A percentile compares a stretch with the other conserved stretches of the same genome.
These are phyloP conservation scores for Pampusana beccarii DNA, from an alignment of 2,113 vertebrate species.

Conservation along the genomic window DNA sequence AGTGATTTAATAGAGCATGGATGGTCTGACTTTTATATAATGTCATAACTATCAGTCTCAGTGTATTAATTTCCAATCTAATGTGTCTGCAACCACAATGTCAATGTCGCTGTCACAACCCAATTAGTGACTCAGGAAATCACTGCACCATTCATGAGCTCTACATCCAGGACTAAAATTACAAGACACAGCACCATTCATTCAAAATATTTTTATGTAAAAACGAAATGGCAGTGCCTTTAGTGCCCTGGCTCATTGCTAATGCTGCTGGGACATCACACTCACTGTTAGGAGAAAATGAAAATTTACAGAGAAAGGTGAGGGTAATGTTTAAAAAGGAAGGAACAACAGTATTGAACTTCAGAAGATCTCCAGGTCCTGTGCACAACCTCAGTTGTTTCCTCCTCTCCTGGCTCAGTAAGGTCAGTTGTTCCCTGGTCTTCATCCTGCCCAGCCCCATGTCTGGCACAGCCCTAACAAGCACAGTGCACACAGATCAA, in stretches of 20 bases:
- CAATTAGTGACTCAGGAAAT: not conserved
- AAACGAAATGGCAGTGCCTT: not conserved
- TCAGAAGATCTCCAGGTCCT: not conserved
- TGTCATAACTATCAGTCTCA: not conserved
- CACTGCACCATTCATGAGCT: not conserved
- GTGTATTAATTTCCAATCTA: not conserved
- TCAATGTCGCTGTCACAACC: not conserved
- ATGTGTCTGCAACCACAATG: not conserved
- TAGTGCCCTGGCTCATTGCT: not conserved
- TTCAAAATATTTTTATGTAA: not conserved
- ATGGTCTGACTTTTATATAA: not conserved
- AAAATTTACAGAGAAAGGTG: not conserved
- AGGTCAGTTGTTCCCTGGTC: fast-evolving
- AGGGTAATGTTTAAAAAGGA: not conserved
- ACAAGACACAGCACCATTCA: not conserved
- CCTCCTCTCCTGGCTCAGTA: not conserved
- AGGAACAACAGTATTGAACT: not conserved
- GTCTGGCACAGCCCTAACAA: fast-evolving
- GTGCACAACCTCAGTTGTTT: not conserved
- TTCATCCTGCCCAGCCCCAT: not conserved
- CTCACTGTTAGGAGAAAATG: not conserved
- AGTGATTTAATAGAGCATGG: not conserved
- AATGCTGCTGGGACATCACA: not conserved
- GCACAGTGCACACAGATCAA: not conserved
- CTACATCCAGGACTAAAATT: not conserved